These are phyloP conservation scores for Heliothis virescens DNA, from an alignment of 1,140 invertebrate genomes.

Conservation along the genomic window DNA sequence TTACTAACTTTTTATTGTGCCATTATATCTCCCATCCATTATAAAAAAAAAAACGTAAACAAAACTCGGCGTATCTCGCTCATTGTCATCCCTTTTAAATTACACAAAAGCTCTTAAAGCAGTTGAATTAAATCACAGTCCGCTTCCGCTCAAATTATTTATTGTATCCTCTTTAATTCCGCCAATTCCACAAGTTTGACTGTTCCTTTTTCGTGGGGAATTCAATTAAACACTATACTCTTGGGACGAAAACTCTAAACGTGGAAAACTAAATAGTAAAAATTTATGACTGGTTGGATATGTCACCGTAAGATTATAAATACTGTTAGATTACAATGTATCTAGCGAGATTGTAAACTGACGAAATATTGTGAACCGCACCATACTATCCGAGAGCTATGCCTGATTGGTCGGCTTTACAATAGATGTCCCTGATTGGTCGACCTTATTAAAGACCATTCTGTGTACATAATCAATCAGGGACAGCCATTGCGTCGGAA, in stretches of 20 bases:
- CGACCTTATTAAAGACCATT: too few relatives aligned
- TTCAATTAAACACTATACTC: constrained; percentile 15
- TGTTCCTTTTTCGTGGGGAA: constrained; percentile 16
- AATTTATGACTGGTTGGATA: background rate
- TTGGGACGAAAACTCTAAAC: constrained; percentile 1
- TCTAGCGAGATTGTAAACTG: too few relatives aligned
- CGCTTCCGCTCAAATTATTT: constrained; percentile 33
- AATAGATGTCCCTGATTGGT: too few relatives aligned
- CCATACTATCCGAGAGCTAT: too few relatives aligned
- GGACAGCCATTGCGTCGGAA: too few relatives aligned
- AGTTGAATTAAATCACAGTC: constrained; percentile 34
- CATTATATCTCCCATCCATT: background rate
- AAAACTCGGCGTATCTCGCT: background rate
- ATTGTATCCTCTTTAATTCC: constrained; percentile 36
- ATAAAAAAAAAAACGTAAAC: background rate
- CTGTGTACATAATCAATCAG: too few relatives aligned
- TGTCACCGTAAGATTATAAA: background rate
- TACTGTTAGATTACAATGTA: too few relatives aligned
- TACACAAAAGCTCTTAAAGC: constrained; percentile 18
- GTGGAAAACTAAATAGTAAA: background rate
- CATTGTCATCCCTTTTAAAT: constrained; percentile 30
- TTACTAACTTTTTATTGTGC: background rate
- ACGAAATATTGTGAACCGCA: too few relatives aligned
- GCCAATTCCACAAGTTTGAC: background rate
- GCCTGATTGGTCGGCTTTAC: too few relatives aligned